Percentiles rank a stretch among this genome's conserved stretches.
Conservation (phyloP, 2,797 vertebrate species). For the Xyrichtys novacula region DNA sequence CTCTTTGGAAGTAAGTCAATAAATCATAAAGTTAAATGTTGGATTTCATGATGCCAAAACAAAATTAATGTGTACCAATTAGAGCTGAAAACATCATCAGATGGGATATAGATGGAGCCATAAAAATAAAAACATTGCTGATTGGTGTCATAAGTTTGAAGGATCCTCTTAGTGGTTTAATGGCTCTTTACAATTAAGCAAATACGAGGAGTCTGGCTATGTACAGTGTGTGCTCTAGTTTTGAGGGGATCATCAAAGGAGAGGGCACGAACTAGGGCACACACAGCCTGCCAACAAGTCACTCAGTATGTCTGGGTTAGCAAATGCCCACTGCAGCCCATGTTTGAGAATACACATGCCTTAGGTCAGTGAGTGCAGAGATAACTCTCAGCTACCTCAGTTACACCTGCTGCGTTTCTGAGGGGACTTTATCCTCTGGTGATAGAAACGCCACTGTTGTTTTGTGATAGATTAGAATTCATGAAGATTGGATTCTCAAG, state of each 20-base stretch:
- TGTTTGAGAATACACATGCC: constrained; percentile 35
- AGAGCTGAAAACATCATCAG: constrained; percentile 19
- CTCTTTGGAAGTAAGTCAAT: no score
- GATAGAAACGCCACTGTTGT: not conserved
- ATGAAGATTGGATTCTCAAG: no score
- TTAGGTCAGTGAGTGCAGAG: constrained; percentile 38
- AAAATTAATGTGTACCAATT: accelerated
- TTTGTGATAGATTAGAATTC: no score
- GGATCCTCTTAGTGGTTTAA: constrained; percentile 17
- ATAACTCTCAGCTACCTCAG: not conserved
- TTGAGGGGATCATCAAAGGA: constrained; percentile 53
- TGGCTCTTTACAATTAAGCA: constrained; percentile 29
- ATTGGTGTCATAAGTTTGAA: constrained; percentile 12
- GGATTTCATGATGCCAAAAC: constrained; percentile 9
- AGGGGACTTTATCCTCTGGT: not conserved
- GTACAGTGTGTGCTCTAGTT: constrained; percentile 44
- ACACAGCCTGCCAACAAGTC: constrained; percentile 43
- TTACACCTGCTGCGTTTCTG: constrained; percentile 22
- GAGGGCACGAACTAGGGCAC: constrained; percentile 48
- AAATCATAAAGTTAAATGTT: not conserved
- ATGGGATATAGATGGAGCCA: constrained; percentile 10
- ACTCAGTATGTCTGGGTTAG: constrained; percentile 57
- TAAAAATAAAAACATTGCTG: constrained; percentile 19
- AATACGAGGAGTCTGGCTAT: constrained; percentile 31
- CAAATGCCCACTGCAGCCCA: constrained; percentile 33